A percentile compares a stretch with the other conserved stretches of the same genome.
Evolutionary conservation across 2,888 invertebrate species (phyloP).

Genomic region (Lamellibrachia columna): DNA sequence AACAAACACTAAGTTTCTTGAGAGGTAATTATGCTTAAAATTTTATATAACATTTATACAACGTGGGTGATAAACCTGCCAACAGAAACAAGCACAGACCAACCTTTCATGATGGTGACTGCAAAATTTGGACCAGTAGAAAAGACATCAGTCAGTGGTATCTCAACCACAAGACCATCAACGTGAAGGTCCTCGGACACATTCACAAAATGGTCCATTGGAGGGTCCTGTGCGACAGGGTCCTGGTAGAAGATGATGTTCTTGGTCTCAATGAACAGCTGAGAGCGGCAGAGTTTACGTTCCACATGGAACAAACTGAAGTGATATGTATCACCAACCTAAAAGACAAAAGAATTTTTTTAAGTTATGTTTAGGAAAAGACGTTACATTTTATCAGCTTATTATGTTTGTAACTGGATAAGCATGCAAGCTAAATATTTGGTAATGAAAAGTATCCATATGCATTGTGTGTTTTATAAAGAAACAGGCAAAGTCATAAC

Average conservation of each 20-base stretch:
- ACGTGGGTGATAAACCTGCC: not conserved
- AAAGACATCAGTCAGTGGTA: conserved; percentile 50
- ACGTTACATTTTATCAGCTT: too few relatives aligned
- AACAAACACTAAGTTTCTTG: too few relatives aligned
- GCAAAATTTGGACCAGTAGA: conserved; percentile 47
- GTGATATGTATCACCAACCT: conserved; percentile 40
- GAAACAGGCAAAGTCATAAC: not conserved
- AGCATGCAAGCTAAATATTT: too few relatives aligned
- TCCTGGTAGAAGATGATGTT: conserved; percentile 38
- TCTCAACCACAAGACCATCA: conserved; percentile 48
- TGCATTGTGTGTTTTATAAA: not conserved
- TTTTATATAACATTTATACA: too few relatives aligned
- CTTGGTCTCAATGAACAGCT: conserved; percentile 42
- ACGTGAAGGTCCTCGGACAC: conserved; percentile 51
- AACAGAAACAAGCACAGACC: not conserved
- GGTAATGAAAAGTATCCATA: too few relatives aligned
- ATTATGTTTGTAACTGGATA: too few relatives aligned
- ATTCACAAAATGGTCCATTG: conserved; percentile 48
- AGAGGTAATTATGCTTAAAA: too few relatives aligned
- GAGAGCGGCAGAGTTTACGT: conserved; percentile 42
- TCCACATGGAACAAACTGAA: conserved; percentile 53
- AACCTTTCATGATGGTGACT: conserved; percentile 41
- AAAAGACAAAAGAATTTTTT: not conserved
- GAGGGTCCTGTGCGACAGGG: conserved; percentile 40
- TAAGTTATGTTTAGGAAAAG: not conserved